Evolutionary conservation across 2,888 invertebrate species (phyloP).

Genomic region (Zaprionus obscuricornis): DNA sequence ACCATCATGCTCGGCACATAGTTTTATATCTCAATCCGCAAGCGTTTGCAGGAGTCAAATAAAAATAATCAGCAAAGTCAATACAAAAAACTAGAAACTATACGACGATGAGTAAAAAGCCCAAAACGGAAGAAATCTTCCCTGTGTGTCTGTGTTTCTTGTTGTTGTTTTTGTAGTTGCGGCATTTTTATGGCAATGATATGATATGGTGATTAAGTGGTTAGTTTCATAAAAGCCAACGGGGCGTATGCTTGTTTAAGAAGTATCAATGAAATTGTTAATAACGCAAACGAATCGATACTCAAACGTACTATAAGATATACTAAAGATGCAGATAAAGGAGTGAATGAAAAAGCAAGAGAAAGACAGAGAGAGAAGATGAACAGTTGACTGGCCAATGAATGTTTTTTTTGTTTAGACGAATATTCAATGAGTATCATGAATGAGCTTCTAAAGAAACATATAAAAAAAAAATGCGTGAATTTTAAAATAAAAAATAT

Average conservation of each 20-base stretch:
- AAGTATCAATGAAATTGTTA: slow-evolving; percentile 35
- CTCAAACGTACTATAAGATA: background rate
- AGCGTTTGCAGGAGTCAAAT: slow-evolving; percentile 66
- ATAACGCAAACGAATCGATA: background rate
- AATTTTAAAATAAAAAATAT: too few relatives aligned
- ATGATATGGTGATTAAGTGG: slow-evolving; percentile 55
- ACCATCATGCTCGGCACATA: slow-evolving; percentile 57
- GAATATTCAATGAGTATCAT: too few relatives aligned
- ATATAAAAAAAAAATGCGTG: too few relatives aligned
- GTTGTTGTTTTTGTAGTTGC: background rate
- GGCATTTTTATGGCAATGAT: slow-evolving; percentile 39
- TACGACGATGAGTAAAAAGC: background rate
- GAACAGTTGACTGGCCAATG: too few relatives aligned
- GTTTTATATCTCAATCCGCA: slow-evolving; percentile 75
- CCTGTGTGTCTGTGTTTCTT: slow-evolving; percentile 16
- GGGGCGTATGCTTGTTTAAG: slow-evolving; percentile 23
- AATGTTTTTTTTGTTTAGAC: too few relatives aligned
- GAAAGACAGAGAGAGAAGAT: too few relatives aligned
- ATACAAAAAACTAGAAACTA: slow-evolving; percentile 43
- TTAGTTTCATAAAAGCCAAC: slow-evolving; percentile 50
- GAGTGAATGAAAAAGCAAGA: background rate
- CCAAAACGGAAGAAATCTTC: slow-evolving; percentile 44
- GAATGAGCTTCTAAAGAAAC: too few relatives aligned
- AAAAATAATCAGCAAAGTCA: slow-evolving; percentile 78
- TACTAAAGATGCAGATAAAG: too few relatives aligned